Conservation (phyloP, 2,888 invertebrate genomes). For the Nemotelus pantherinus region DNA sequence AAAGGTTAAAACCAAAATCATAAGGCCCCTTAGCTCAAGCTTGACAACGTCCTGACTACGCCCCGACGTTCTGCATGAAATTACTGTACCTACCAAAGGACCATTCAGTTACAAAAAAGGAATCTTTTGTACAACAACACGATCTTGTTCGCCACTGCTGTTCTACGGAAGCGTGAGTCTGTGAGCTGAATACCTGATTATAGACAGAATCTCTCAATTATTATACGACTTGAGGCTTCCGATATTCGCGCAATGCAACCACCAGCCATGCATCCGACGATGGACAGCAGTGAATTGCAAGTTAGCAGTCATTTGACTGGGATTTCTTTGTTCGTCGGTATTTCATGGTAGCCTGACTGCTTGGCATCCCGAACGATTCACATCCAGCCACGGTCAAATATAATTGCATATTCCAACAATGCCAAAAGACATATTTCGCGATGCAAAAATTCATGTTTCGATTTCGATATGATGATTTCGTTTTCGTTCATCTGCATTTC, state of each 20-base stretch:
- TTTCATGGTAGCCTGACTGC: neutral
- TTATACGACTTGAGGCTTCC: slow-evolving; percentile 17
- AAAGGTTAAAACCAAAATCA: slow-evolving; percentile 16
- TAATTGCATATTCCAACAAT: slow-evolving; percentile 42
- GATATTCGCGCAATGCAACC: slow-evolving; percentile 7
- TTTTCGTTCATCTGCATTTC: slow-evolving; percentile 34
- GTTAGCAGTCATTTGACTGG: neutral
- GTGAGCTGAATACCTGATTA: slow-evolving; percentile 36
- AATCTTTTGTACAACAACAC: slow-evolving; percentile 6
- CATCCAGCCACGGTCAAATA: slow-evolving; percentile 32
- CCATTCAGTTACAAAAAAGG: slow-evolving; percentile 40
- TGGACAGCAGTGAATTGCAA: slow-evolving; percentile 8
- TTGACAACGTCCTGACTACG: neutral
- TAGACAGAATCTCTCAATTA: slow-evolving; percentile 42
- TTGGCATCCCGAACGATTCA: slow-evolving; percentile 8
- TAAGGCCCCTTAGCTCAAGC: neutral
- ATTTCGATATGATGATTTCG: slow-evolving; percentile 40
- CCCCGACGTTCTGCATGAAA: slow-evolving; percentile 24
- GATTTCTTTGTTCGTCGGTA: slow-evolving; percentile 28
- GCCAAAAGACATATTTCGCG: slow-evolving; percentile 44
- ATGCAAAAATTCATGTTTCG: slow-evolving; percentile 43
- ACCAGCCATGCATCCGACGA: neutral
- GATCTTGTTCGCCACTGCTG: slow-evolving; percentile 2
- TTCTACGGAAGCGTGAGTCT: slow-evolving; percentile 2
- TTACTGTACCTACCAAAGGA: slow-evolving; percentile 1